Conservation (phyloP, 2,797 vertebrate species). For the Gallinago solitaria region DNA sequence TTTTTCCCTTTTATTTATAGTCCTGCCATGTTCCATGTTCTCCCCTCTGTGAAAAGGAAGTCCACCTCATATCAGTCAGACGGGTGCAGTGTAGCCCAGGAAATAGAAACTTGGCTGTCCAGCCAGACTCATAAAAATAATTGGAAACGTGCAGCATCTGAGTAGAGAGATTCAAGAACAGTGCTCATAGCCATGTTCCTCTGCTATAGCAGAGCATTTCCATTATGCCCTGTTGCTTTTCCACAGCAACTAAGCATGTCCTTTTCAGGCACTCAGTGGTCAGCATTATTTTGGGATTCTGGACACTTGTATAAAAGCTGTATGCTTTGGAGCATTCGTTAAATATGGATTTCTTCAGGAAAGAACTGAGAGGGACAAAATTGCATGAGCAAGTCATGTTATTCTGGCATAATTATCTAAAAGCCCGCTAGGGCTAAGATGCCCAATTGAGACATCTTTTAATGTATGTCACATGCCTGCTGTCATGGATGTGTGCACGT, state of each 20-base stretch:
- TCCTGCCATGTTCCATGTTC: background rate
- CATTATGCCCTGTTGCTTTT: background rate
- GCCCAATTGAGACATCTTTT: fast-evolving
- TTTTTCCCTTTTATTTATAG: background rate
- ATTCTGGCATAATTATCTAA: background rate
- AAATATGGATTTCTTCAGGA: background rate
- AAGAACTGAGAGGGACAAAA: background rate
- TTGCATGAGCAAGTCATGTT: background rate
- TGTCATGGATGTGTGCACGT: fast-evolving
- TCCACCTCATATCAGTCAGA: background rate
- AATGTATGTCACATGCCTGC: background rate
- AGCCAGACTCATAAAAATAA: background rate
- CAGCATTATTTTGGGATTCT: background rate
- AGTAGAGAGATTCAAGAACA: background rate
- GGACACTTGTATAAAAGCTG: background rate
- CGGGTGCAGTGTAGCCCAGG: background rate
- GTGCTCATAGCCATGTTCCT: background rate
- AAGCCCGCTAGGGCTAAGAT: background rate
- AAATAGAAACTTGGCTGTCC: background rate
- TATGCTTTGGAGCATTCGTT: background rate
- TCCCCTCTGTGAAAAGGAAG: background rate
- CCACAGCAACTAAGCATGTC: background rate
- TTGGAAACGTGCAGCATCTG: background rate
- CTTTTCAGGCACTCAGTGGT: background rate
- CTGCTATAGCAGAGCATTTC: background rate